These are phyloP conservation scores for Chrysotoxum bicinctum DNA, from an alignment of 2,888 invertebrate genomes.

Conservation along the genomic window DNA sequence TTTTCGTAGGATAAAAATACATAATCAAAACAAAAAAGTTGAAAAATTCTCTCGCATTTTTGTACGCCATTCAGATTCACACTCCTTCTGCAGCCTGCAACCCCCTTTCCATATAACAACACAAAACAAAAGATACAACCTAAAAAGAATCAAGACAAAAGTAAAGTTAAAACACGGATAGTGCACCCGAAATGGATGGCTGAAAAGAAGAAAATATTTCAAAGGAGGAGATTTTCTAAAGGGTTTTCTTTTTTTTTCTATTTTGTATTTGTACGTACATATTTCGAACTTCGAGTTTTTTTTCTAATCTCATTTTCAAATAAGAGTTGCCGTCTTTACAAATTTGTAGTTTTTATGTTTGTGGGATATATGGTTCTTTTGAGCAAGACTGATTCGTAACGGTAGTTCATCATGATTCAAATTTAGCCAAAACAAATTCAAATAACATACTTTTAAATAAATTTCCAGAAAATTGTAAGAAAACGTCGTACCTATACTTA, in stretches of 20 bases:
- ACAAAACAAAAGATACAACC: conserved; percentile 37
- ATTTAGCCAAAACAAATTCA: too few relatives aligned
- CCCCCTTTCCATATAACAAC: conserved; percentile 13
- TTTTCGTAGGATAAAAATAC: conserved; percentile 68
- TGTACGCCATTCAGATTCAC: conserved; percentile 33
- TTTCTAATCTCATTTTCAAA: neutral
- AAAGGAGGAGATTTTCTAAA: conserved; percentile 22
- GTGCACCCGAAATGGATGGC: conserved; percentile 63
- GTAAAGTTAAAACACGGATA: conserved; percentile 41
- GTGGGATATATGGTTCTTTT: neutral
- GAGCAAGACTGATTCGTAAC: neutral
- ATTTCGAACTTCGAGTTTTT: conserved; percentile 32
- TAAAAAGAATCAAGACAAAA: conserved; percentile 9
- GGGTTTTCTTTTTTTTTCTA: conserved; percentile 32
- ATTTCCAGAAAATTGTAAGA: too few relatives aligned
- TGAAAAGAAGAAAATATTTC: conserved; percentile 39
- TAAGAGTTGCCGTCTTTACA: conserved; percentile 33
- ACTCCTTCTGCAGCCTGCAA: conserved; percentile 5
- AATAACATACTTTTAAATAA: too few relatives aligned
- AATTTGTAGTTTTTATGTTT: neutral
- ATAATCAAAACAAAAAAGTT: conserved; percentile 73
- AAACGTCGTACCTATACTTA: too few relatives aligned
- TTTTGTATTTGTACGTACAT: neutral
- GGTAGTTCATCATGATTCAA: too few relatives aligned
- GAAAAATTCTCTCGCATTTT: conserved; percentile 67